Conservation (phyloP, 30 jellyfish, hydroid and myxozoan species). For the Aurelia aurita region DNA sequence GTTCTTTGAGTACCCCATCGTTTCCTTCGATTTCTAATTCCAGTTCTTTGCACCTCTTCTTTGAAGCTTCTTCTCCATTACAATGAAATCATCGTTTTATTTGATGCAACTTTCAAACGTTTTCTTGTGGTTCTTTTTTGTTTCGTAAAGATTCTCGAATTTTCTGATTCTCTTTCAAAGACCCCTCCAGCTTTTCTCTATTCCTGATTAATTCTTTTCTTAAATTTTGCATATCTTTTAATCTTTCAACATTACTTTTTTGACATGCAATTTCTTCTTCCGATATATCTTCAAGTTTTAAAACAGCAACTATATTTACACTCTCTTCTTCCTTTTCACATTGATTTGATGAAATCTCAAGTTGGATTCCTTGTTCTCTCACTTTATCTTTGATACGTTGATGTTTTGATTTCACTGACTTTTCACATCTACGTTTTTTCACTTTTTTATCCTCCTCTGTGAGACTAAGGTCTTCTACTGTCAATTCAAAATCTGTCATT, state of each 20-base stretch:
- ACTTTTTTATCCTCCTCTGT: too few species aligned
- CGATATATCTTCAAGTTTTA: constrained; percentile 46
- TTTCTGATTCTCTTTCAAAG: constrained; percentile 23
- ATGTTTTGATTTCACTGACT: too few species aligned
- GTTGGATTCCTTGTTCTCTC: too few species aligned
- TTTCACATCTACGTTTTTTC: too few species aligned
- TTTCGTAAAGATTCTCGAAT: constrained; percentile 3
- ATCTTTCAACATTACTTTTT: constrained; percentile 22
- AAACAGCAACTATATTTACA: constrained; percentile 13
- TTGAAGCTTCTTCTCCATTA: neutral
- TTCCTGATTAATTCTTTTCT: constrained; percentile 16
- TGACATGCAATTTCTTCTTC: constrained; percentile 42
- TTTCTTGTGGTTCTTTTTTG: neutral
- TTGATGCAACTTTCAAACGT: neutral
- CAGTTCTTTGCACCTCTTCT: constrained; percentile 17
- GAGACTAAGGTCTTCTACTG: too few species aligned
- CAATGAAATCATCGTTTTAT: neutral
- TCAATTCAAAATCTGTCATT: too few species aligned
- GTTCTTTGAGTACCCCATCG: neutral
- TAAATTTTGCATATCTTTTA: constrained; percentile 30
- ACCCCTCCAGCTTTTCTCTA: constrained; percentile 33
- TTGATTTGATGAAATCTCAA: too few species aligned
- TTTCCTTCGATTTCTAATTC: constrained; percentile 12
- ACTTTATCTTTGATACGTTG: too few species aligned
- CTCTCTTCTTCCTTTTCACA: too few species aligned